Conservation (phyloP, 2,113 vertebrate species). For the Paralichthys olivaceus region DNA sequence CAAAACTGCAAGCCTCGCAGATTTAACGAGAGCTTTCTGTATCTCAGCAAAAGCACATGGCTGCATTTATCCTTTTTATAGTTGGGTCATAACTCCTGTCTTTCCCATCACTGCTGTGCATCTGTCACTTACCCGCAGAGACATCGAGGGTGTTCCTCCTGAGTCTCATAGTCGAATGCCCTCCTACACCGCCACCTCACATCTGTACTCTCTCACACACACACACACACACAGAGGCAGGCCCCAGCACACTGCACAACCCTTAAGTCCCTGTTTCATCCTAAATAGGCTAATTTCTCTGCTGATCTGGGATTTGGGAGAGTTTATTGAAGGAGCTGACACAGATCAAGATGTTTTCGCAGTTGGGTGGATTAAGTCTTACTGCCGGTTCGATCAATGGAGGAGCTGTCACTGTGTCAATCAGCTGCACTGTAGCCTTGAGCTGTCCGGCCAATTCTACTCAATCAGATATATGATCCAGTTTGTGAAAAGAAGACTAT, state of each 20-base stretch:
- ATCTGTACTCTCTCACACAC: conserved; percentile 6
- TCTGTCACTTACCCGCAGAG: conserved; percentile 64
- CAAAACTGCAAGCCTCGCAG: conserved; percentile 61
- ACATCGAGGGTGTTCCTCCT: conserved; percentile 48
- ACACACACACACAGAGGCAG: conserved; percentile 17
- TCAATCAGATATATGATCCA: neutral
- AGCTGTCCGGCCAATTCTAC: conserved; percentile 12
- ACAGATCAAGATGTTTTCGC: conserved; percentile 66
- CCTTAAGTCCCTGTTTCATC: conserved; percentile 44
- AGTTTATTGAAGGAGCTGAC: conserved; percentile 73
- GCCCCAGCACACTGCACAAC: neutral
- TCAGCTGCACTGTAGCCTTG: conserved; percentile 14
- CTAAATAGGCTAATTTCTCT: conserved; percentile 84
- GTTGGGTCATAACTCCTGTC: conserved; percentile 56
- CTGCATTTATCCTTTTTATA: conserved; percentile 63
- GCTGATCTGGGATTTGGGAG: conserved; percentile 80
- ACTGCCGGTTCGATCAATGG: conserved; percentile 50
- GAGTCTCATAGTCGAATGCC: conserved; percentile 25
- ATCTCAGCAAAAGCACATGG: conserved; percentile 36
- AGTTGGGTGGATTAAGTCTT: conserved; percentile 62
- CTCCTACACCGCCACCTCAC: conserved; percentile 13
- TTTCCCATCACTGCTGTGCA: conserved; percentile 40
- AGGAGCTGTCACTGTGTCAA: conserved; percentile 39
- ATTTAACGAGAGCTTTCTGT: conserved; percentile 35
- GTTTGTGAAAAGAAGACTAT: neutral